Evolutionary conservation across 2,113 vertebrate genomes (phyloP).

Genomic region (Geococcyx californianus): DNA sequence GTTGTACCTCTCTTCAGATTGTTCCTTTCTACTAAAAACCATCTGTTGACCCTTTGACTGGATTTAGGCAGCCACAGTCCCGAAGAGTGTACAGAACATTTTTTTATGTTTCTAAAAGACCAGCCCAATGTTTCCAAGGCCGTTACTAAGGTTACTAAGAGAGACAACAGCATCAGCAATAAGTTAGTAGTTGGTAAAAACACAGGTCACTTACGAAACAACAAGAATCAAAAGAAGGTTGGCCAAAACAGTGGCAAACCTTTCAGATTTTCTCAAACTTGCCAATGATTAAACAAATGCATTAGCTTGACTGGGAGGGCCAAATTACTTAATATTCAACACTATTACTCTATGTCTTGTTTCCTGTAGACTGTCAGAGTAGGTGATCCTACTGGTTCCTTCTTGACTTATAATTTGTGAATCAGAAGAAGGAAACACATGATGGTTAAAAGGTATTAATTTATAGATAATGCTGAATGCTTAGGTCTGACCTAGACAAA

Average conservation of each 20-base stretch:
- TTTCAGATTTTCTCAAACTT: not conserved
- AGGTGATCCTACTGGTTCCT: constrained; percentile 25
- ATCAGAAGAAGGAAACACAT: constrained; percentile 58
- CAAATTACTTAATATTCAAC: not conserved
- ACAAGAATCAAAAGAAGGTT: not conserved
- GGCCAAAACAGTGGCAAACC: not conserved
- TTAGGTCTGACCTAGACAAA: constrained; percentile 32
- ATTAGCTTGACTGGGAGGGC: not conserved
- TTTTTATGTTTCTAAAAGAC: not conserved
- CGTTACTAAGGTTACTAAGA: not conserved
- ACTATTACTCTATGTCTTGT: not conserved
- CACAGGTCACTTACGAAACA: not conserved
- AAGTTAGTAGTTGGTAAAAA: not conserved
- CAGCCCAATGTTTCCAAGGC: not conserved
- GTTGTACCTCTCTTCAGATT: not conserved
- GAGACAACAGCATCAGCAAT: not conserved
- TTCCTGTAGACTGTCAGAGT: not conserved
- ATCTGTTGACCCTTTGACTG: not conserved
- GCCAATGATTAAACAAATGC: not conserved
- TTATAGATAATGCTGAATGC: constrained; percentile 34
- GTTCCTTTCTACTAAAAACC: not conserved
- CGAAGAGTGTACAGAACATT: not conserved
- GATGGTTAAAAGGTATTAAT: constrained; percentile 22
- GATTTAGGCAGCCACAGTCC: not conserved
- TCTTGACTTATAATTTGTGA: constrained; percentile 53